A percentile compares a stretch with the other conserved stretches of the same genome.
Evolutionary conservation across 2,797 vertebrate species (phyloP).

Genomic region (Oophaga sylvatica): DNA sequence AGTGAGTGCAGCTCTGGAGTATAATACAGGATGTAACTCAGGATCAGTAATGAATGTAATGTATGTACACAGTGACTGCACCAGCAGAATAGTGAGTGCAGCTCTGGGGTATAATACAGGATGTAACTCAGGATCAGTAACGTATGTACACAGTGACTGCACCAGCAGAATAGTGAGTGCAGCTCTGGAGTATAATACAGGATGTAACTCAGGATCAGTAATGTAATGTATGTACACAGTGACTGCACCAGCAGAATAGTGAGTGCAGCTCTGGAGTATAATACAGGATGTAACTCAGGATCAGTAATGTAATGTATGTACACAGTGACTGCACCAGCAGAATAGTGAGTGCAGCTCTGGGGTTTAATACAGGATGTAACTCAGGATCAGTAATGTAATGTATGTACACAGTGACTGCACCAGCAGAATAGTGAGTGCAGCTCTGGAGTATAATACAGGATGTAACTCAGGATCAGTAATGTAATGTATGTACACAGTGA

Average conservation of each 20-base stretch:
- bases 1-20: too few relatives aligned
- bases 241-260: not conserved
- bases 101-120: not conserved
- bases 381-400: not conserved
- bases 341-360: slow-evolving; percentile 1
- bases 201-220: not conserved
- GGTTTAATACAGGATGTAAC: not conserved
- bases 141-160: not conserved
- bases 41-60: not conserved
- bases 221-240: not conserved
- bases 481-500: not conserved
- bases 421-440: not conserved
- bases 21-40: too few relatives aligned
- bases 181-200: slow-evolving; percentile 1
- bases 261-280: not conserved
- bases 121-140: not conserved
- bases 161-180: not conserved
- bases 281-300: not conserved
- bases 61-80: not conserved
- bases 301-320: not conserved
- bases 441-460: not conserved
- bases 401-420: not conserved
- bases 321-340: not conserved
- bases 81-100: not conserved
- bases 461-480: not conserved